phyloP scores from a whole-genome alignment of 1,140 invertebrate genomes.

The Listronotus bonariensis region DNA sequence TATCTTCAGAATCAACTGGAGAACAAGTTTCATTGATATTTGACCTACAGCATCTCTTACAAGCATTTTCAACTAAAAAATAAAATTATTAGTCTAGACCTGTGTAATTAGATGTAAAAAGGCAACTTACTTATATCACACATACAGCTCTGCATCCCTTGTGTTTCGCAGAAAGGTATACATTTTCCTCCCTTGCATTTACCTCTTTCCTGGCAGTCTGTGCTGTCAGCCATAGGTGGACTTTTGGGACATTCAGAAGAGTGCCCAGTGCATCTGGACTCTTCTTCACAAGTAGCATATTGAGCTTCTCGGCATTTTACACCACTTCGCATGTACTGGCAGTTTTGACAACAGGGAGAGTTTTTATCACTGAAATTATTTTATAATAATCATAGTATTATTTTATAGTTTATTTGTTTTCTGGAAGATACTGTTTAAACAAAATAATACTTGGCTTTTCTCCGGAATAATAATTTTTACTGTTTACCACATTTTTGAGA shows the following conservation, averaged over 20 bases:
- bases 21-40: constrained; percentile 90
- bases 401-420: too few relatives aligned
- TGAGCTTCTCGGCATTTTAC: constrained; percentile 86
- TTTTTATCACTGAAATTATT: constrained; percentile 82
- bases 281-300: constrained; percentile 87
- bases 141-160: constrained; percentile 91
- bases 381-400: too few relatives aligned
- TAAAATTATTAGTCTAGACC: constrained; percentile 10
- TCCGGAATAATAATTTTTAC: too few relatives aligned
- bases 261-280: constrained; percentile 77
- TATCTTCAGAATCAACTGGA: constrained; percentile 83
- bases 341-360: constrained; percentile 90
- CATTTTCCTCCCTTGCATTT: constrained; percentile 85
- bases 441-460: too few relatives aligned
- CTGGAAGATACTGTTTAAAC: too few relatives aligned
- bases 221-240: constrained; percentile 84
- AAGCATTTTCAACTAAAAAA: constrained; percentile 77
- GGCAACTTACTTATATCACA: constrained; percentile 81
- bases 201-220: constrained; percentile 85
- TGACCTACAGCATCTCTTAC: constrained; percentile 87
- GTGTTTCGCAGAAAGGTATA: constrained; percentile 90
- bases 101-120: too few relatives aligned
- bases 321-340: constrained; percentile 79
- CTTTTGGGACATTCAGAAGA: constrained; percentile 77
- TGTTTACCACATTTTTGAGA: too few relatives aligned